Conservation (phyloP, 2,113 vertebrate species). For the Heloderma charlesbogerti region DNA sequence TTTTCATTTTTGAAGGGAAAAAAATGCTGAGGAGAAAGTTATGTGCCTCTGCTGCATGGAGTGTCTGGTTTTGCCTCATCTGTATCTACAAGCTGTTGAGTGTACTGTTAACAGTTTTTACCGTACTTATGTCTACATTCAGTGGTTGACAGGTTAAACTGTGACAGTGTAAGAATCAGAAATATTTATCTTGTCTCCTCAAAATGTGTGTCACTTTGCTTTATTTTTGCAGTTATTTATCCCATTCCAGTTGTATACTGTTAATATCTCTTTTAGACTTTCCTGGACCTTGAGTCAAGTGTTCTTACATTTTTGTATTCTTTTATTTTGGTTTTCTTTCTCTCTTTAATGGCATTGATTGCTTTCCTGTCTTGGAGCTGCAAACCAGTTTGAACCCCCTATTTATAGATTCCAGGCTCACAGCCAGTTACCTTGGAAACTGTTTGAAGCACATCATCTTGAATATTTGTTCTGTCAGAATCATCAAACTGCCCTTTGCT, state of each 20-base stretch:
- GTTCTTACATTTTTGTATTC: constrained; percentile 17
- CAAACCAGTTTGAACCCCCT: constrained; percentile 35
- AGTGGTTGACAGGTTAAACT: not conserved
- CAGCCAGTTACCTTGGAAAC: constrained; percentile 73
- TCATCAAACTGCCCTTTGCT: constrained; percentile 49
- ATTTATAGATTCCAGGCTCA: constrained; percentile 63
- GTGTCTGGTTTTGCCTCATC: not conserved
- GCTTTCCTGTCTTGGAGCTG: constrained; percentile 30
- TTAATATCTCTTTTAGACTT: constrained; percentile 10
- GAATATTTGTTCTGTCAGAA: constrained; percentile 56
- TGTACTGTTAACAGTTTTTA: not conserved
- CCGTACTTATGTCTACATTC: not conserved
- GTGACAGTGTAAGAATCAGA: not conserved
- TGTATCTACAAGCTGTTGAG: not conserved
- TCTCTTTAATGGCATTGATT: constrained; percentile 41
- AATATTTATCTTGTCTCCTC: not conserved
- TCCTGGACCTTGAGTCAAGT: not conserved
- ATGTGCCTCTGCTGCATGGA: not conserved
- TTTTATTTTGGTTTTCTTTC: constrained; percentile 46
- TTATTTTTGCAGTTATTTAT: not conserved
- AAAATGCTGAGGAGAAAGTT: not conserved
- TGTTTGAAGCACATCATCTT: constrained; percentile 64
- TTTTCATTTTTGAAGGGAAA: not conserved
- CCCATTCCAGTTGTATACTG: not conserved
- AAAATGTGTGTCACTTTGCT: fast-evolving